Evolutionary conservation across 2,113 vertebrate species (phyloP).

Genomic region (Laticauda colubrina): DNA sequence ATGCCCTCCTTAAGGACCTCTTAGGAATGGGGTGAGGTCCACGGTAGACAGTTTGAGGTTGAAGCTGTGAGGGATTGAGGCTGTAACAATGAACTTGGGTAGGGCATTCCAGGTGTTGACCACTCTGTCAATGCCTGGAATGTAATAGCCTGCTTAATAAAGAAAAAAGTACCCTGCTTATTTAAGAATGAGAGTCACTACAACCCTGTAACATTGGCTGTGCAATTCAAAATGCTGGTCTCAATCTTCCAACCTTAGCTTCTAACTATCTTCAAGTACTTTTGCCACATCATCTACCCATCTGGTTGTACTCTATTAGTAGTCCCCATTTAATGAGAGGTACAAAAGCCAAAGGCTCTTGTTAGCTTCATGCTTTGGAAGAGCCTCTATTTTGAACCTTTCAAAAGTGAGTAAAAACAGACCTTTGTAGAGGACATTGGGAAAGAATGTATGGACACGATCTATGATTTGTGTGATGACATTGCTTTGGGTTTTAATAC

Average conservation of each 20-base stretch:
- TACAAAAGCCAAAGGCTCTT: not conserved
- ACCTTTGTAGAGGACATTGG: not conserved
- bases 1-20: too few species aligned
- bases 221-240: not conserved
- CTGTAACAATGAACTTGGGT: too few species aligned
- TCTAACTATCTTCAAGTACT: not conserved
- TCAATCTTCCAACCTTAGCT: not conserved
- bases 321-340: not conserved
- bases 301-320: not conserved
- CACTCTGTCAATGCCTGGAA: too few species aligned
- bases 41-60: too few species aligned
- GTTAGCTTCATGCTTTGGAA: not conserved
- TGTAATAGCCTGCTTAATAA: not conserved
- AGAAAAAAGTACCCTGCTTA: not conserved
- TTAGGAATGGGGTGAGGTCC: too few species aligned
- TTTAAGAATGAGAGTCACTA: not conserved
- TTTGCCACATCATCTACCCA: not conserved
- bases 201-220: not conserved
- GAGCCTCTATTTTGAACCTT: not conserved
- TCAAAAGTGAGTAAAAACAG: not conserved
- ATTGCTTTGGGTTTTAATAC: not conserved
- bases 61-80: too few species aligned
- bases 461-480: not conserved
- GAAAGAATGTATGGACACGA: not conserved
- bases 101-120: too few species aligned